Conservation (phyloP, 2,113 vertebrate species). For the Illadopsis cleaveri region DNA sequence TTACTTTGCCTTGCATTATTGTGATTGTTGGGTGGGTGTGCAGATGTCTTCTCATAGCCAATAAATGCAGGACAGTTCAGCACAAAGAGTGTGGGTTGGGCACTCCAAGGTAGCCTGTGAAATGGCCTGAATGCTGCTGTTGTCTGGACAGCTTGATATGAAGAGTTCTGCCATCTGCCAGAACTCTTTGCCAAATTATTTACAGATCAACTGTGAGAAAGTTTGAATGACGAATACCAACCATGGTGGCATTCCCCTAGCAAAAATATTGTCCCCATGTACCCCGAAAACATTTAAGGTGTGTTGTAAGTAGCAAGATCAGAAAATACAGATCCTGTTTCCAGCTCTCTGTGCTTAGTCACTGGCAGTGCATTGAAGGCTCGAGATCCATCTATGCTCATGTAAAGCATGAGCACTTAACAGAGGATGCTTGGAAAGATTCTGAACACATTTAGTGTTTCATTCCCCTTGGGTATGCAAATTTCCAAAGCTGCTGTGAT, state of each 20-base stretch:
- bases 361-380: not conserved
- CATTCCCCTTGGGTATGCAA: not conserved
- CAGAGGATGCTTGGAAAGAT: not conserved
- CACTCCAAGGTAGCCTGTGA: not conserved
- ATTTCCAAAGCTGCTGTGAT: not conserved
- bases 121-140: not conserved
- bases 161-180: not conserved
- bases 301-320: not conserved
- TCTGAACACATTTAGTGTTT: not conserved
- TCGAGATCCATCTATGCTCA: not conserved
- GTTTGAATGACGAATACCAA: not conserved
- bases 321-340: not conserved
- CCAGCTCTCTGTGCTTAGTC: not conserved
- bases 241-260: not conserved
- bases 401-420: not conserved
- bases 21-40: not conserved
- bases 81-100: not conserved
- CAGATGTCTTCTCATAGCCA: not conserved
- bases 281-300: not conserved
- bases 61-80: not conserved
- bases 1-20: not conserved
- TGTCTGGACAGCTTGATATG: not conserved
- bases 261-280: not conserved
- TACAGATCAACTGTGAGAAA: not conserved
- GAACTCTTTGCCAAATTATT: not conserved